Base-by-base conservation (phyloP, 2,113 vertebrate species). In the Stegastes partitus region DNA sequence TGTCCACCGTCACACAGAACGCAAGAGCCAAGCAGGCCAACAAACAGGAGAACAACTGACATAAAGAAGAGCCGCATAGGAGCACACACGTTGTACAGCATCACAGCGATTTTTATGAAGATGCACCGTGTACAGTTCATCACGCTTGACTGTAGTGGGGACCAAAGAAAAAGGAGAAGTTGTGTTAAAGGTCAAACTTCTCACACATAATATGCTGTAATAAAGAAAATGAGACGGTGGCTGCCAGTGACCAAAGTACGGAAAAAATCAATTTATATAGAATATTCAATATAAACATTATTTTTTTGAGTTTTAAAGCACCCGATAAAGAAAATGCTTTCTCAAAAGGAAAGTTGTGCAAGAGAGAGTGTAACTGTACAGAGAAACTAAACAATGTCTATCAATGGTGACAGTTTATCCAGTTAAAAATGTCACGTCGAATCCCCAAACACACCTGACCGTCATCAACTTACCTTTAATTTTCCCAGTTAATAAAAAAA, bases 1-100 rank as follows among this genome's bases (percentile, higher is more conserved):
- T 96, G 65, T 95, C 96, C 39, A 92, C 90, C 0, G 81, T 56
- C 67, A 93, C 91, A 0, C 93, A 91, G 75, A 93, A 89, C 3
- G 90, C 90, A 81, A 94, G 94, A 81, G 82, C 90, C 71, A 94
- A 95, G 54, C 93, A 93, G 51, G 68, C 80, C 74, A 90, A 86
- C 86, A 93, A 92, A 68, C 82, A 77, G 0, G 91, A 94, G 23
- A 93, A 83, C 68, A 95, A 81, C 83, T 93, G 82, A 94, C 34
- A 54, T 4, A 21, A 51, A 21, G 37, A 55, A 53, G 59, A 2
- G 45, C 15, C 31, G 10, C 31, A 50, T 31, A 28, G 61, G 12
- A 56, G 28, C 70, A 18, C 14, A 26, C 11, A 26, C 14, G 8
- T 34, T 34, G 31, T 64, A 53, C 37, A 82, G 18, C 49, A n/a